A percentile compares a stretch with the other conserved stretches of the same genome.
Evolutionary conservation across 92 coral and sea anemone genomes (phyloP).

Genomic region (Blastomussa wellsi): DNA sequence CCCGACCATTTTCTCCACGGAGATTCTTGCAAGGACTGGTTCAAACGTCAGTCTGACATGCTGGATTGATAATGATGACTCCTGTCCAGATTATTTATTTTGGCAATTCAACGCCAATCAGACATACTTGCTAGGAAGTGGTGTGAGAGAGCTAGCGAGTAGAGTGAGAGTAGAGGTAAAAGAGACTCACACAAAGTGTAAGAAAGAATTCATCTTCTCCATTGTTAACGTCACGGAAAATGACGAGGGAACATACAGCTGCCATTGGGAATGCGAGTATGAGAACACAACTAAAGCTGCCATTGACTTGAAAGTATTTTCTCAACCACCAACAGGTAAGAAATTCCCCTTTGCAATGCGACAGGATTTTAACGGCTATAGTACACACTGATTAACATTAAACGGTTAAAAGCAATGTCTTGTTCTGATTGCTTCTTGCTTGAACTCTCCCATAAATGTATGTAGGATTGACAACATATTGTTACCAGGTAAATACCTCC

Average conservation of each 20-base stretch:
- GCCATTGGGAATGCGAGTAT: not conserved
- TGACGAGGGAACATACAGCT: conserved; percentile 7
- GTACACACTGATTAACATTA: not conserved
- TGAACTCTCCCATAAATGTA: too few species aligned
- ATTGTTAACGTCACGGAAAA: not conserved
- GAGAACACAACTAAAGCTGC: not conserved
- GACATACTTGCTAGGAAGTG: not conserved
- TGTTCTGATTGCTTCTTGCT: too few species aligned
- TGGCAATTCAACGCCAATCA: not conserved
- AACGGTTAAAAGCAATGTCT: too few species aligned
- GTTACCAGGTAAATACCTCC: too few species aligned
- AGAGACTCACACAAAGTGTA: not conserved
- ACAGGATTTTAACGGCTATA: not conserved
- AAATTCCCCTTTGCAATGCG: not conserved
- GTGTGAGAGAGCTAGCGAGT: not conserved
- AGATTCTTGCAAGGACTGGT: not conserved
- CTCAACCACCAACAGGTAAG: not conserved
- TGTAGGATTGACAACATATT: too few species aligned
- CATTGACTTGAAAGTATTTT: not conserved
- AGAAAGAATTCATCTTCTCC: not conserved
- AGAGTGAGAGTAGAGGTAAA: not conserved
- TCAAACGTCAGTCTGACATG: not conserved
- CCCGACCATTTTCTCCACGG: not conserved
- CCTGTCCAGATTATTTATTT: not conserved
- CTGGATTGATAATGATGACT: not conserved